Percentiles rank a stretch among this genome's conserved stretches.
phyloP scores from a whole-genome alignment of 2,113 vertebrate genomes.

The Silurus asotus region DNA sequence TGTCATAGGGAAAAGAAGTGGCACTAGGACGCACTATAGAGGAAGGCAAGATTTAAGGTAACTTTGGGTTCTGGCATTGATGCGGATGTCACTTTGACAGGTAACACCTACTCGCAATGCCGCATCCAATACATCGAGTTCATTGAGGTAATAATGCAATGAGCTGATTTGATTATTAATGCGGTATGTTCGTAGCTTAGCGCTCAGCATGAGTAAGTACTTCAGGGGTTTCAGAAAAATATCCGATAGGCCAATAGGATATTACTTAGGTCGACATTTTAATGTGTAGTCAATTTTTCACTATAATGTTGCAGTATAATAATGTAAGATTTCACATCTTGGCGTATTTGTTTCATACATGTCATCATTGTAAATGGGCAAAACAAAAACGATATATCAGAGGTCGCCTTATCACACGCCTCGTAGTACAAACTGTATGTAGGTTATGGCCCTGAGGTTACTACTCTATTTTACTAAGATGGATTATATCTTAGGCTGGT shows the following conservation, averaged over 20 bases:
- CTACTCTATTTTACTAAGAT: neutral
- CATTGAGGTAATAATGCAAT: neutral
- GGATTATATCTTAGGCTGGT: neutral
- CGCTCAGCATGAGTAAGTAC: no score
- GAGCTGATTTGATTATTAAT: neutral
- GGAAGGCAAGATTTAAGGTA: no score
- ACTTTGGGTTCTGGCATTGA: no score
- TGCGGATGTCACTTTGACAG: no score
- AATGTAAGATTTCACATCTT: neutral
- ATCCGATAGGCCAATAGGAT: neutral
- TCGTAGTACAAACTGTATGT: neutral
- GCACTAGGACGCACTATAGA: no score
- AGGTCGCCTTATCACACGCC: neutral
- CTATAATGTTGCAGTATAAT: no score
- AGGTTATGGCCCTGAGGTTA: neutral
- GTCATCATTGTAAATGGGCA: no score
- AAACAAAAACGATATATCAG: neutral
- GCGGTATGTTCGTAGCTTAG: neutral
- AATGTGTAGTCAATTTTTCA: no score
- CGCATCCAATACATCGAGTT: no score
- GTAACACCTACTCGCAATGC: no score
- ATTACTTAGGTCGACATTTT: neutral
- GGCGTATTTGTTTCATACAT: neutral
- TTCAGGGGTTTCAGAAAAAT: neutral
- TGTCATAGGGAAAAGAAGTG: no score